A percentile compares a stretch with the other conserved stretches of the same genome.
Conservation (phyloP, 2,888 invertebrate genomes). For the Arctia plantaginis region DNA sequence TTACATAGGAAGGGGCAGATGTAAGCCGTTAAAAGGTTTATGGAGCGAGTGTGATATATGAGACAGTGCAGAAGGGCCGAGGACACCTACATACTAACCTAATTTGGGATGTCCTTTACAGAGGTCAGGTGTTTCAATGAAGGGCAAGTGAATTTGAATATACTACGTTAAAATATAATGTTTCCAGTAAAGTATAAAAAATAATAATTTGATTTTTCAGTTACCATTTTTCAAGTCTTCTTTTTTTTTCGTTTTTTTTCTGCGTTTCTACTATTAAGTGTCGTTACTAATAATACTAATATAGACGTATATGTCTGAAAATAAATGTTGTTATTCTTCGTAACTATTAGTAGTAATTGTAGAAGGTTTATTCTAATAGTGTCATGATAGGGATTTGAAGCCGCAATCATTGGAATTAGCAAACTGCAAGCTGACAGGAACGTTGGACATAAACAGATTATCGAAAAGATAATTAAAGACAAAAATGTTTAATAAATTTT, state of each 20-base stretch:
- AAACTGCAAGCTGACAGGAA: background rate
- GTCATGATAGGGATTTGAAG: background rate
- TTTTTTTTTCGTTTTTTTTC: no score
- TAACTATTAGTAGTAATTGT: background rate
- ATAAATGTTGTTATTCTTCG: no score
- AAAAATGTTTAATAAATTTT: background rate
- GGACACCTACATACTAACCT: constrained; percentile 6
- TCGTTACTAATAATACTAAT: no score
- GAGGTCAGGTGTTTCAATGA: constrained; percentile 6
- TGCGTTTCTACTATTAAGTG: no score
- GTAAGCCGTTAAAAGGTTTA: background rate
- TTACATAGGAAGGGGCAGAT: background rate
- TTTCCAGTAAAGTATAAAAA: no score
- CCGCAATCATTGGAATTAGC: background rate
- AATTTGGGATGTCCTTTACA: constrained; percentile 8
- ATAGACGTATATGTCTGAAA: no score
- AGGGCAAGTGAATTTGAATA: constrained; percentile 9
- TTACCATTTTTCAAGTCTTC: background rate
- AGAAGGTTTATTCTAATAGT: no score
- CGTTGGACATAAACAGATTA: background rate
- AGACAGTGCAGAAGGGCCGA: background rate
- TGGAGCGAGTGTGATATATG: background rate
- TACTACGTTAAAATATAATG: background rate
- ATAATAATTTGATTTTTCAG: no score
- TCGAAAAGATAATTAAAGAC: background rate